Evolutionary conservation across 2,113 vertebrate species (phyloP), one percentile per base, ranked within the genome.

Genomic region (Prionailurus viverrinus): DNA sequence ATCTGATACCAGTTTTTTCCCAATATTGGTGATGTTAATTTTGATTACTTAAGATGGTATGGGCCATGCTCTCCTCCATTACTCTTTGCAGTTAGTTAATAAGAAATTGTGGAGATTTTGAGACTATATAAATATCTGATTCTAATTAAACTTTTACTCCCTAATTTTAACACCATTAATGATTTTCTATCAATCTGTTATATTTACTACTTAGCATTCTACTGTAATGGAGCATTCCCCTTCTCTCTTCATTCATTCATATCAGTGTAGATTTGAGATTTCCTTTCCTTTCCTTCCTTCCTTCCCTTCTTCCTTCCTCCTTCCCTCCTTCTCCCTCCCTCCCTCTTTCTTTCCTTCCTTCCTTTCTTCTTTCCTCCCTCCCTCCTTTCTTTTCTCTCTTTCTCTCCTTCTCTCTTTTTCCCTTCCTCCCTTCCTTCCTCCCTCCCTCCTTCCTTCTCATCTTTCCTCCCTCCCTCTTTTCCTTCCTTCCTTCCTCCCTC

Each of bases 131-230:
- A 76, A 53, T 51, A 85, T 23, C 41, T 53, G 61, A 33, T 66
- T 79, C 69, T n/a, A 82, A 76, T n/a, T 23, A 4, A 55, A 85
- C 33, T 66, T 85, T 76, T 65, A 73, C 83, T 87, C 15, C 5
- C 23, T 65, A 87, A 68, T 79, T 94, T 87, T 86, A 86, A 78
- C 29, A 79, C 36, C 27, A 87, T 68, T 86, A 94, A 58, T 79
- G 21, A 79, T 94, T 87, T 79, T 58, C 83, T 58, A 93, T 76
- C 69, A 51, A 84, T 53, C 45, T 84, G 41, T 79, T 63, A 74
- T 45, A 85, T 39, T 53, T 85, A 85, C 41, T 78, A 85, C 9
- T 53, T 85, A 65, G 29, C 29, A 88, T 94, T 69, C 14, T 79
- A 87, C 48, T 68, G 6, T 45, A 55, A 68, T 0, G 15, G 10